A percentile compares a stretch with the other conserved stretches of the same genome.
These are phyloP conservation scores for Otolemur garnettii DNA, from an alignment of 2,113 vertebrate genomes.

Conservation along the genomic window DNA sequence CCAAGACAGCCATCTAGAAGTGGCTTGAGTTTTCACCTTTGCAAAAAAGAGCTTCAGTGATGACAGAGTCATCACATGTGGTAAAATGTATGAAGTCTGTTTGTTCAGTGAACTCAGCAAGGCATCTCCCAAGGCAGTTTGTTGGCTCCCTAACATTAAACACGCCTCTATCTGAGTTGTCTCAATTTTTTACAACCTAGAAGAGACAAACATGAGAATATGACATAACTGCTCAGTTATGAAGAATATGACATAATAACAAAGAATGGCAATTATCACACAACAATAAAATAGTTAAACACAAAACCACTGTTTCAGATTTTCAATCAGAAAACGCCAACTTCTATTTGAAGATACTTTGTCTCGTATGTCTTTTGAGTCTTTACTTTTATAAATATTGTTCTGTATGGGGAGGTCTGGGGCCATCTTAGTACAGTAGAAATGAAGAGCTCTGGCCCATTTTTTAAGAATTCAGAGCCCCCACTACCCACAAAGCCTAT, in stretches of 20 bases:
- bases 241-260: neutral
- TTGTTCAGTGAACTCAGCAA: neutral
- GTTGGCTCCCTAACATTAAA: neutral
- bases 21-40: neutral
- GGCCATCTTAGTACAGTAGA: neutral
- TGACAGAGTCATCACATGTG: neutral
- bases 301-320: neutral
- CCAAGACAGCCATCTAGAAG: neutral
- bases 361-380: neutral
- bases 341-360: neutral
- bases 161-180: neutral
- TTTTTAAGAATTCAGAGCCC: neutral
- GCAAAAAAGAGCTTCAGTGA: neutral
- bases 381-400: neutral
- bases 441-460: neutral
- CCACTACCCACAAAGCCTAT: accelerated
- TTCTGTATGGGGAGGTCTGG: neutral
- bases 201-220: neutral
- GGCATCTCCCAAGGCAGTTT: neutral
- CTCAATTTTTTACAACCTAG: neutral
- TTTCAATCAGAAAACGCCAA: slow-evolving; percentile 8
- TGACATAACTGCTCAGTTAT: neutral
- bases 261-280: neutral
- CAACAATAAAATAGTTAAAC: neutral
- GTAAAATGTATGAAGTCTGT: neutral